These are phyloP conservation scores for Euleptes europaea DNA, from an alignment of 2,113 vertebrate genomes.

Conservation along the genomic window DNA sequence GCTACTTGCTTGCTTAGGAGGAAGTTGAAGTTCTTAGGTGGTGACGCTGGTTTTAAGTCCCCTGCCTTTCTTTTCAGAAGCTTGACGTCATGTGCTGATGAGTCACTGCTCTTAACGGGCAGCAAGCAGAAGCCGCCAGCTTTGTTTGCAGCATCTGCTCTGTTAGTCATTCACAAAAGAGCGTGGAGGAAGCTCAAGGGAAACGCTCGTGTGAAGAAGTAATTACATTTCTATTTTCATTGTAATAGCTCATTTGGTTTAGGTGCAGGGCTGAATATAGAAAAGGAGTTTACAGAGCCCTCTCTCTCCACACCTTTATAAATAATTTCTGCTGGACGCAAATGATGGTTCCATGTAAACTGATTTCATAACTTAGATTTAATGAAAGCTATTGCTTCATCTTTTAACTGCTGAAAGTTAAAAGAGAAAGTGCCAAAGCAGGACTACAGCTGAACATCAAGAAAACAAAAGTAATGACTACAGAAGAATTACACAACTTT, in stretches of 20 bases:
- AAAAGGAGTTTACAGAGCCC: slow-evolving; percentile 30
- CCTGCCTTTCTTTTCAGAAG: slow-evolving; percentile 59
- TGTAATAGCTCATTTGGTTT: slow-evolving; percentile 50
- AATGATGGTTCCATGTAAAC: slow-evolving; percentile 4
- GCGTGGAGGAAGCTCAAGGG: slow-evolving; percentile 67
- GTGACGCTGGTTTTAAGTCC: slow-evolving; percentile 59
- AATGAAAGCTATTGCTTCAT: slow-evolving; percentile 2
- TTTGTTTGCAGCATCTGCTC: slow-evolving; percentile 67
- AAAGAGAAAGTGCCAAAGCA: too few relatives aligned
- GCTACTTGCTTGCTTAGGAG: slow-evolving; percentile 33
- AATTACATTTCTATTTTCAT: slow-evolving; percentile 79
- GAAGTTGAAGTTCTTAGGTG: slow-evolving; percentile 64
- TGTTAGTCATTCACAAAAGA: slow-evolving; percentile 79
- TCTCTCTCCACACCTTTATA: slow-evolving; percentile 15
- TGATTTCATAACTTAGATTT: slow-evolving; percentile 31
- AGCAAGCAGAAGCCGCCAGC: slow-evolving; percentile 60
- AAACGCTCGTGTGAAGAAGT: slow-evolving; percentile 69
- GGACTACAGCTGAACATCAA: too few relatives aligned
- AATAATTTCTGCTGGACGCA: slow-evolving; percentile 29
- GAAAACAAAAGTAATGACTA: too few relatives aligned
- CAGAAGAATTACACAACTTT: too few relatives aligned
- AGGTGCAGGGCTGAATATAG: slow-evolving; percentile 61
- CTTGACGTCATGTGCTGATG: slow-evolving; percentile 75
- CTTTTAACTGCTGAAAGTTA: too few relatives aligned
- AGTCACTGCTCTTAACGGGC: slow-evolving; percentile 73